Evolutionary conservation across 2,113 vertebrate species (phyloP).

Genomic region (Balaenoptera acutorostrata): DNA sequence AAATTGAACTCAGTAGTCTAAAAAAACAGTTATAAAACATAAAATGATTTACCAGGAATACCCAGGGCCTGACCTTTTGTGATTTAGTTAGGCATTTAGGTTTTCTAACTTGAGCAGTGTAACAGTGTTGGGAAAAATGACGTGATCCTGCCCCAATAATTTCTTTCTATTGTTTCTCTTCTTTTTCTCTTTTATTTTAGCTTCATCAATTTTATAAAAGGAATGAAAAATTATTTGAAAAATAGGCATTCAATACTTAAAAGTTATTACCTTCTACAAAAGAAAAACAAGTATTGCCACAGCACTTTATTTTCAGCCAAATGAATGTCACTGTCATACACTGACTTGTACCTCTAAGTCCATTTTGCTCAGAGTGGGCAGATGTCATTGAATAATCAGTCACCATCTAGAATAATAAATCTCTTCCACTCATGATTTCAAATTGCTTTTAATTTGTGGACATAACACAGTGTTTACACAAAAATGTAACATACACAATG

Average conservation of each 20-base stretch:
- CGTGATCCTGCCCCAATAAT: not conserved
- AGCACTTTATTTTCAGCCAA: not conserved
- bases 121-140: not conserved
- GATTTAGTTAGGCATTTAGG: conserved; percentile 1
- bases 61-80: not conserved
- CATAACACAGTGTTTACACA: not conserved
- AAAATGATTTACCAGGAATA: not conserved
- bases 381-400: not conserved
- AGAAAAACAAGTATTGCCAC: not conserved
- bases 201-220: not conserved
- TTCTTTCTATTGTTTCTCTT: not conserved
- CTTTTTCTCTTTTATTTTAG: conserved; percentile 19
- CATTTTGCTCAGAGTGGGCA: not conserved
- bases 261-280: not conserved
- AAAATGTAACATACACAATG: not conserved
- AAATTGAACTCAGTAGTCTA: not conserved
- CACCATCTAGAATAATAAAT: not conserved
- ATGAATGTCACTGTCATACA: not conserved
- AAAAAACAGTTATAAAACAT: not conserved
- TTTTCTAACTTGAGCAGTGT: not conserved
- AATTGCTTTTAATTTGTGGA: not conserved
- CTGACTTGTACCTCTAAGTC: not conserved
- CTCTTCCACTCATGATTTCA: not conserved
- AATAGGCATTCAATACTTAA: not conserved
- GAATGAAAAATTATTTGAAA: not conserved